Conservation (phyloP, 1,140 invertebrate genomes). For the Calephelis virginiensis region DNA sequence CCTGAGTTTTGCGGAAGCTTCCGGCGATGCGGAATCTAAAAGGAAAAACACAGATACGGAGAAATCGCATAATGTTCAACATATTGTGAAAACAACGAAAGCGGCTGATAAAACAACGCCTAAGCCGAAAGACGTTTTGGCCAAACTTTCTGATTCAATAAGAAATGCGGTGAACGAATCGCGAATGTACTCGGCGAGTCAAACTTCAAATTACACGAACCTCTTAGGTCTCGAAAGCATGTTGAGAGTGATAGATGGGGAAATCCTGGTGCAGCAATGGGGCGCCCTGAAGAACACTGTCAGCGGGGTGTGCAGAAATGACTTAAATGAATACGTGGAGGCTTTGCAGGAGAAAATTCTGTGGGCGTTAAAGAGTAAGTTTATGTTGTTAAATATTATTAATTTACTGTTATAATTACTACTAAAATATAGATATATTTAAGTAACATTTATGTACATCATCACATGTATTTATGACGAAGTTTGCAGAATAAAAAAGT, state of each 20-base stretch:
- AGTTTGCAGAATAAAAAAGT: no score
- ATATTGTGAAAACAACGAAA: slow-evolving; percentile 58
- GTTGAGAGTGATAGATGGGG: slow-evolving; percentile 77
- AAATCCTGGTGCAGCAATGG: slow-evolving; percentile 74
- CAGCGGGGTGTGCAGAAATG: slow-evolving; percentile 76
- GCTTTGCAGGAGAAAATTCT: slow-evolving; percentile 80
- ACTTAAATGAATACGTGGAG: slow-evolving; percentile 82
- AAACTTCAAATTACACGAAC: slow-evolving; percentile 44
- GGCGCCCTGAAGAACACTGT: slow-evolving; percentile 51
- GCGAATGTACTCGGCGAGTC: slow-evolving; percentile 37
- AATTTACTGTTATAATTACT: background rate
- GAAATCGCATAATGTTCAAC: slow-evolving; percentile 66
- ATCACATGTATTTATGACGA: no score
- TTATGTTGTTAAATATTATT: background rate
- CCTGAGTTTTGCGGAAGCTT: slow-evolving; percentile 57
- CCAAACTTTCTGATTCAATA: slow-evolving; percentile 52
- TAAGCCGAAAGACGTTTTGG: slow-evolving; percentile 50
- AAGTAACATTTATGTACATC: no score
- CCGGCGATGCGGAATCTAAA: slow-evolving; percentile 44
- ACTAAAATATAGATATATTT: no score
- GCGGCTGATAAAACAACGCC: slow-evolving; percentile 49
- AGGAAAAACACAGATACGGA: slow-evolving; percentile 49
- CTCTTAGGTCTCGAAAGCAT: slow-evolving; percentile 75
- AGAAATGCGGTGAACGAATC: slow-evolving; percentile 55
- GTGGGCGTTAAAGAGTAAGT: slow-evolving; percentile 88